Conservation (phyloP, 2,888 invertebrate species). For the Thecophora atra region DNA sequence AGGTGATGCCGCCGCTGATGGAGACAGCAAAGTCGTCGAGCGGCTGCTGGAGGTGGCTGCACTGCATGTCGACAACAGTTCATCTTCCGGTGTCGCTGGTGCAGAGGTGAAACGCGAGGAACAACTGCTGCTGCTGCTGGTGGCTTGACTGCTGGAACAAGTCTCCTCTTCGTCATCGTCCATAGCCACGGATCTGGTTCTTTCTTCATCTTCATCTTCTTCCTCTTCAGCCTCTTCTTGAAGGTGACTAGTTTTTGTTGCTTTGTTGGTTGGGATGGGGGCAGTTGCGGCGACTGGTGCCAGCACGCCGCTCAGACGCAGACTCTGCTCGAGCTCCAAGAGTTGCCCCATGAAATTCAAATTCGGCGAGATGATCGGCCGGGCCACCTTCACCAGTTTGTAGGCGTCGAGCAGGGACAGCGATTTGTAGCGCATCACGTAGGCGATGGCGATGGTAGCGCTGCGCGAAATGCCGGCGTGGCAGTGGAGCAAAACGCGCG, state of each 20-base stretch:
- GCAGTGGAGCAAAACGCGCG: slow-evolving; percentile 86
- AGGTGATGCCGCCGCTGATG: slow-evolving; percentile 32
- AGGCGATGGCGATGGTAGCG: slow-evolving; percentile 94
- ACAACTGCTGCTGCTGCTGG: slow-evolving; percentile 54
- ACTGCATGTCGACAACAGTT: slow-evolving; percentile 44
- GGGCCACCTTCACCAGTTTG: slow-evolving; percentile 82
- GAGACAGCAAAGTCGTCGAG: slow-evolving; percentile 13
- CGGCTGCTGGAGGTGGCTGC: slow-evolving; percentile 16
- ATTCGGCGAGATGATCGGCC: slow-evolving; percentile 94
- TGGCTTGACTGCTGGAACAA: slow-evolving; percentile 51
- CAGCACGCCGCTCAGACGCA: slow-evolving; percentile 67
- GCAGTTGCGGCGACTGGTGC: slow-evolving; percentile 53
- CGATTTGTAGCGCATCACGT: slow-evolving; percentile 88
- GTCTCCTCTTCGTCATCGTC: slow-evolving; percentile 34
- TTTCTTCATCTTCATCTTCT: slow-evolving; percentile 14
- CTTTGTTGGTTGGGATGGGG: slow-evolving; percentile 41
- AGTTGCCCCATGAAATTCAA: slow-evolving; percentile 94
- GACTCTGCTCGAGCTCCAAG: slow-evolving; percentile 80
- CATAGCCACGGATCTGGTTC: slow-evolving; percentile 31
- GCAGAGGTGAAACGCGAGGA: slow-evolving; percentile 60
- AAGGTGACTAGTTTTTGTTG: slow-evolving; percentile 21
- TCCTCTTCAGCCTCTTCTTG: slow-evolving; percentile 25
- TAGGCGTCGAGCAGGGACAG: slow-evolving; percentile 88
- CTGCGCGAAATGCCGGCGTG: slow-evolving; percentile 95
- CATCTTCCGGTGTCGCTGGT: slow-evolving; percentile 57